phyloP scores from a whole-genome alignment of 2,113 vertebrate genomes.

The Procavia capensis region DNA sequence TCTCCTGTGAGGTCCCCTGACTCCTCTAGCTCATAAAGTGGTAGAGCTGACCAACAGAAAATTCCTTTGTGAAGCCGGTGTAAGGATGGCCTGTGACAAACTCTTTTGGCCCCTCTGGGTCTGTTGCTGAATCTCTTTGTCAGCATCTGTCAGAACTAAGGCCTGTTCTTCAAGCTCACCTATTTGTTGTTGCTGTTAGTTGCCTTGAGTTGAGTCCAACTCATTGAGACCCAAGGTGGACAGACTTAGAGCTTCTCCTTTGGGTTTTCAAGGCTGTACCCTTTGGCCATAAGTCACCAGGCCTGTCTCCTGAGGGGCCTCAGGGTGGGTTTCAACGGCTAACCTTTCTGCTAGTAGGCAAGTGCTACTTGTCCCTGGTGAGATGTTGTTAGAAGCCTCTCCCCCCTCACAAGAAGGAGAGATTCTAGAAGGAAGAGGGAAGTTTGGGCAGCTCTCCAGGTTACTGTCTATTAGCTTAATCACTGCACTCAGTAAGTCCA shows the following conservation, averaged over 20 bases:
- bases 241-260: neutral
- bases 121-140: neutral
- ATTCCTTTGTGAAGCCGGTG: neutral
- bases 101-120: neutral
- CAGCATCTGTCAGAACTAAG: neutral
- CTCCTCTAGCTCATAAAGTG: neutral
- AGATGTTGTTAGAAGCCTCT: neutral
- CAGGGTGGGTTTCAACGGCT: neutral
- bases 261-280: neutral
- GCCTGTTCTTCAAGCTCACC: neutral
- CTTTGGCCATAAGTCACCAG: neutral
- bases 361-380: neutral
- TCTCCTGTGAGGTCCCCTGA: neutral
- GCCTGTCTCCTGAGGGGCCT: neutral
- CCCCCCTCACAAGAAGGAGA: neutral
- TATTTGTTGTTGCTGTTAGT: neutral
- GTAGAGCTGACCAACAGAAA: neutral
- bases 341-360: neutral
- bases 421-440: neutral
- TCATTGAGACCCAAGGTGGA: neutral
- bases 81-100: too few relatives aligned
- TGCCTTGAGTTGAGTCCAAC: neutral
- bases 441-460: neutral
- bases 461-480: neutral
- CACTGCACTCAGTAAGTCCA: neutral